Evolutionary conservation across 2,888 invertebrate genomes (phyloP), one percentile per base, ranked within the genome.

Genomic region (Busseola fusca): DNA sequence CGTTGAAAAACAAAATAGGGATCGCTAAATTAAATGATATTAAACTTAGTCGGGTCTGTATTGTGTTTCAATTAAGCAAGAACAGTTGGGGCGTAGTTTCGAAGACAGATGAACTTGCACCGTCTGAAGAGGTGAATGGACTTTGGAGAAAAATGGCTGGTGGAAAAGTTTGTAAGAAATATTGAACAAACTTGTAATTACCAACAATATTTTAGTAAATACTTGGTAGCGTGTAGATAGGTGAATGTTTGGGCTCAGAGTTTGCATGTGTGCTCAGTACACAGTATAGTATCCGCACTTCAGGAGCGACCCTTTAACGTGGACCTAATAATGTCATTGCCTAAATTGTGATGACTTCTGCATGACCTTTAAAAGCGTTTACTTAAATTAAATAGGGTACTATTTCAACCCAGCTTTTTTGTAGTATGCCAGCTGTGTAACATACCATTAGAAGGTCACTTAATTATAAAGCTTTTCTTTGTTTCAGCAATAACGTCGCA

Each of bases 1-100:
- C 52, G 48, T 37, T n/a, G 27, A 59, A 57, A 76, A 58, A 56
- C 63, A 54, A 80, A 75, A 64, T 21, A 10, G 16, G 45, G 59
- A 70, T 75, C n/a, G 21, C 84, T 81, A 83, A 87, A 85, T 88
- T 82, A 86, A 87, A 75, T 50, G 37, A 65, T 75, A 75, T 78
- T 75, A 80, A 69, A 76, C 59, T 80, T 80, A 5, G 76, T 59
- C 37, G 63, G 54, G 27, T 76, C 76, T 68, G 45, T 78, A 45
- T 78, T 80, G 63, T 75, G 65, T 59, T 69, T 80, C 62, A 69
- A 59, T 78, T 75, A 57, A 52, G 75, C 40, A 50, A 21, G 18
- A 66, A 80, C 56, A 59, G 70, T 76, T 80, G 63, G 62, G 56
- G 76, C 64, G 76, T 70, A 66, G 25, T 80, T 80, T 21, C 2